These are phyloP conservation scores for Babyrousa celebensis DNA, from an alignment of 2,797 vertebrate genomes.

Conservation along the genomic window DNA sequence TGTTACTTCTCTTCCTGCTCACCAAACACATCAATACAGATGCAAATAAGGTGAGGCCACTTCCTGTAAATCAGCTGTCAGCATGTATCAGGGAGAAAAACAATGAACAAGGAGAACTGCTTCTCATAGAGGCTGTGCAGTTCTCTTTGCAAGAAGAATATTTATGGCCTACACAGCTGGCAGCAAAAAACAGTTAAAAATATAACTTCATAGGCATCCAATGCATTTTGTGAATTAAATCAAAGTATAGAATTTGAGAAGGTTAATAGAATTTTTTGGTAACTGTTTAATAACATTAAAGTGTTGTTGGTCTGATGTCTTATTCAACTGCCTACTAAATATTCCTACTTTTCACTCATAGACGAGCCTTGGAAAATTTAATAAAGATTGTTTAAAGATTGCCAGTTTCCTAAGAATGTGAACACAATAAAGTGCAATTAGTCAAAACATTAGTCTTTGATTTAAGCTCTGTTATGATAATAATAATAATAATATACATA, in stretches of 20 bases:
- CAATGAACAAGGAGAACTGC: background rate
- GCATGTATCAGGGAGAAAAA: background rate
- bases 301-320: background rate
- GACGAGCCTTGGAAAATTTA: background rate
- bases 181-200: background rate
- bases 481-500: background rate
- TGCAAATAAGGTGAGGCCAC: constrained; percentile 74
- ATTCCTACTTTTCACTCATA: background rate
- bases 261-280: constrained; percentile 11
- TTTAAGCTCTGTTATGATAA: background rate
- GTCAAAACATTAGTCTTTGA: constrained; percentile 44
- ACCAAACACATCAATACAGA: constrained; percentile 55
- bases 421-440: background rate
- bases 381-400: background rate
- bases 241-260: background rate
- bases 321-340: background rate
- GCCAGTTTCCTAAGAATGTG: background rate
- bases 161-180: background rate
- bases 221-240: constrained; percentile 29
- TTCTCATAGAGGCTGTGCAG: background rate
- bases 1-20: constrained; percentile 61
- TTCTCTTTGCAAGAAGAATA: background rate
- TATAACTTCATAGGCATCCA: background rate
- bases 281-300: constrained; percentile 47
- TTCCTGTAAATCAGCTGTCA: constrained; percentile 68